Conservation (phyloP, 2,797 vertebrate species). For the Sylvilagus floridanus region DNA sequence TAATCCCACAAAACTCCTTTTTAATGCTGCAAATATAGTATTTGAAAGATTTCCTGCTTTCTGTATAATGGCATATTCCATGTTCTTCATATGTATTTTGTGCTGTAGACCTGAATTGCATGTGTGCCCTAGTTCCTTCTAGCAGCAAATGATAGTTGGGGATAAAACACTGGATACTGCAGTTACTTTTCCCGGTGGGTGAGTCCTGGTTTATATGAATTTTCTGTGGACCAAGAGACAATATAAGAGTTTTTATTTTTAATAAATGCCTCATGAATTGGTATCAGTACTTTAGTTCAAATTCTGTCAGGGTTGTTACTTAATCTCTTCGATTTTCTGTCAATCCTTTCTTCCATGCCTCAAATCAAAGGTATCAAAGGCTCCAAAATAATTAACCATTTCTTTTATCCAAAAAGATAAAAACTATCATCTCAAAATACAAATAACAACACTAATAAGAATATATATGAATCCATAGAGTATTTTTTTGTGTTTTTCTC, state of each 20-base stretch:
- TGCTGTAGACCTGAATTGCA: background rate
- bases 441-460: background rate
- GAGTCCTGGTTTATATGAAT: background rate
- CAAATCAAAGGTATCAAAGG: background rate
- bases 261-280: background rate
- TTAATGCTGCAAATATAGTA: background rate
- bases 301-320: background rate
- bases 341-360: background rate
- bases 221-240: background rate
- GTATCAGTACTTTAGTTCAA: background rate
- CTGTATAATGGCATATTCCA: background rate
- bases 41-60: background rate
- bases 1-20: background rate
- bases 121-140: background rate
- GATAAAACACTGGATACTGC: background rate
- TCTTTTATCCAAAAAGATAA: background rate
- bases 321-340: background rate
- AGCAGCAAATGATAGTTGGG: background rate
- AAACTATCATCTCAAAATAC: background rate
- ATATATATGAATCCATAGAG: background rate
- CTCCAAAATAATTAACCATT: background rate
- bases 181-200: background rate
- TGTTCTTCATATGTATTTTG: background rate
- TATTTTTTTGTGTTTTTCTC: background rate
- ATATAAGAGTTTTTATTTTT: background rate